Percentiles rank a stretch among this genome's conserved stretches.
Evolutionary conservation across 2,797 vertebrate genomes (phyloP).

Genomic region (Oryzias sinensis): DNA sequence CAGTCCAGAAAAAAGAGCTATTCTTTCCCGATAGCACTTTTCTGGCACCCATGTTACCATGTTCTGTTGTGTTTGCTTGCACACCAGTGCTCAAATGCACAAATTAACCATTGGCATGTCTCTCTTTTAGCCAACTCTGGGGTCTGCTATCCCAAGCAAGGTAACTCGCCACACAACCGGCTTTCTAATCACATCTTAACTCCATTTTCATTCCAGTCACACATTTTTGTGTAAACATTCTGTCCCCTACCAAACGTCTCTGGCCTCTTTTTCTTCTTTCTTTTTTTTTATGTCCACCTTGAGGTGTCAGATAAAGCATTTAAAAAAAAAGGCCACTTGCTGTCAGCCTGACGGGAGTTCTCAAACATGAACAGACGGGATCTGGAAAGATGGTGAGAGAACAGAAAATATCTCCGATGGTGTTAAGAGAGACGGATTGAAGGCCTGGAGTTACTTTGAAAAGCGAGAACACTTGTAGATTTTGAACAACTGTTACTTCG

Average conservation of each 20-base stretch:
- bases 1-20: conserved; percentile 55
- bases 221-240: conserved; percentile 38
- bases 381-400: conserved; percentile 31
- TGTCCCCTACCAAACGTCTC: conserved; percentile 36
- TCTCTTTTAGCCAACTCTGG: conserved; percentile 80
- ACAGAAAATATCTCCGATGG: conserved; percentile 24
- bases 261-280: conserved; percentile 26
- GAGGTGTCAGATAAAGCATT: conserved; percentile 50
- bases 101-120: conserved; percentile 79
- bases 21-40: conserved; percentile 52
- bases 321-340: conserved; percentile 44
- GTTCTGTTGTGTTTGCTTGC: conserved; percentile 59
- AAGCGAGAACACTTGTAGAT: conserved; percentile 12
- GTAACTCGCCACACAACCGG: conserved; percentile 71
- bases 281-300: conserved; percentile 25
- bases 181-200: conserved; percentile 38
- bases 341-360: conserved; percentile 48
- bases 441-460: conserved; percentile 15
- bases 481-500: conserved; percentile 17
- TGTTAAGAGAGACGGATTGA: conserved; percentile 25
- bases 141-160: conserved; percentile 83
- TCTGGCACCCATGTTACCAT: conserved; percentile 50
- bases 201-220: conserved; percentile 46
- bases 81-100: conserved; percentile 63
- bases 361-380: conserved; percentile 44